phyloP scores from a whole-genome alignment of 2,113 vertebrate species.

The Phainopepla nitens region DNA sequence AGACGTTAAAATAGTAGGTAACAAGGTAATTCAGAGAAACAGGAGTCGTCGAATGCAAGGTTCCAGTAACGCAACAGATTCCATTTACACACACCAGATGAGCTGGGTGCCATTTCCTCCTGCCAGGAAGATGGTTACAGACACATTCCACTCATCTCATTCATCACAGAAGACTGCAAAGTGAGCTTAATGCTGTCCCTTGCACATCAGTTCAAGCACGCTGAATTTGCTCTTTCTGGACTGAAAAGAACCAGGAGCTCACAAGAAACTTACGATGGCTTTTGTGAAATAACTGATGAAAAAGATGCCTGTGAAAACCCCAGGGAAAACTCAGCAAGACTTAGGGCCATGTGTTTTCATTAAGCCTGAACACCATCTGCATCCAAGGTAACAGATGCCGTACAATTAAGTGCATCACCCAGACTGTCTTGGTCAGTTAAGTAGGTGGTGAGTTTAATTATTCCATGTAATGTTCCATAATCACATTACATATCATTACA shows the following conservation, averaged over 20 bases:
- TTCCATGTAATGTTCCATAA: neutral
- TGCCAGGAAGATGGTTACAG: neutral
- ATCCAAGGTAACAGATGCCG: neutral
- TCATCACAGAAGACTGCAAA: neutral
- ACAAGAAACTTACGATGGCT: neutral
- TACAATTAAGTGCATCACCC: slow-evolving; percentile 3
- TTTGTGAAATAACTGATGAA: neutral
- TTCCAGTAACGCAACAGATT: neutral
- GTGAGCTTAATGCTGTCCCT: neutral
- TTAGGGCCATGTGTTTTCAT: slow-evolving; percentile 9
- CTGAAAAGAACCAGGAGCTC: neutral
- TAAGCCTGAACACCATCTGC: neutral
- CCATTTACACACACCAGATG: neutral
- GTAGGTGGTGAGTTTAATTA: slow-evolving; percentile 31
- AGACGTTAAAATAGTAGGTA: neutral
- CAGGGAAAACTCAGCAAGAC: neutral
- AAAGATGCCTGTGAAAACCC: neutral
- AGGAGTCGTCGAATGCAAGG: neutral
- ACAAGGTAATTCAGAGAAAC: neutral
- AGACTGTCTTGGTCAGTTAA: slow-evolving; percentile 3
- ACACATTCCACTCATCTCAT: slow-evolving; percentile 28
- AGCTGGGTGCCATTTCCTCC: neutral
- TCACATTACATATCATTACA: neutral
- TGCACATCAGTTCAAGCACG: neutral
- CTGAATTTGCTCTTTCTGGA: neutral